phyloP scores from a whole-genome alignment of 2,888 invertebrate species.

The Dasypolia templi region DNA sequence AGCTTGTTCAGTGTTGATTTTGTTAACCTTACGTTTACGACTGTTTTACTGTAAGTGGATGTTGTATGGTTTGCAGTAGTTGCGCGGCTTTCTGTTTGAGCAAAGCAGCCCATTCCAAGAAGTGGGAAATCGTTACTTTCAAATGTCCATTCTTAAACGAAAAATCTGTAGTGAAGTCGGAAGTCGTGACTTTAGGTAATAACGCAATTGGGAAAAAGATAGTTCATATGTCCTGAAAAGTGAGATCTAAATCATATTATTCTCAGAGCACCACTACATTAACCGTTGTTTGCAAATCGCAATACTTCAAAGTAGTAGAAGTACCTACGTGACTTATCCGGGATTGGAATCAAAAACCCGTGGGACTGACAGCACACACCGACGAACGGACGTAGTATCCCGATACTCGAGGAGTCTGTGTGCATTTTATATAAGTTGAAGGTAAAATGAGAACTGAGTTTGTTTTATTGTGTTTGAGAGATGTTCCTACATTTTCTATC shows the following conservation, averaged over 20 bases:
- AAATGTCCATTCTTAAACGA: too few relatives aligned
- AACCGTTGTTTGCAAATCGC: slow-evolving; percentile 38
- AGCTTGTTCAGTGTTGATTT: slow-evolving; percentile 56
- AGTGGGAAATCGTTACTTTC: neutral
- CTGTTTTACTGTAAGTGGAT: neutral
- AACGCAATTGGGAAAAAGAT: neutral
- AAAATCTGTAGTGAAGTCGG: neutral
- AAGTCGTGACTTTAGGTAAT: neutral
- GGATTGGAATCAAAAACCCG: slow-evolving; percentile 53
- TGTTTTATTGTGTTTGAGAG: slow-evolving; percentile 55
- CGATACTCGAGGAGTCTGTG: slow-evolving; percentile 40
- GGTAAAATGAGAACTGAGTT: slow-evolving; percentile 55
- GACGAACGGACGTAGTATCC: slow-evolving; percentile 33
- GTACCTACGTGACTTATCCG: slow-evolving; percentile 57
- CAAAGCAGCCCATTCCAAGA: neutral
- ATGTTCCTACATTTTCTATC: slow-evolving; percentile 23
- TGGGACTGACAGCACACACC: slow-evolving; percentile 48
- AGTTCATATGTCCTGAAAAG: neutral
- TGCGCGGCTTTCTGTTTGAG: neutral
- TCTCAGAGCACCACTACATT: slow-evolving; percentile 21
- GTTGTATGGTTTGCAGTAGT: slow-evolving; percentile 8
- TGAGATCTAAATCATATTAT: slow-evolving; percentile 8
- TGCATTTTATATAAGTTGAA: slow-evolving; percentile 57
- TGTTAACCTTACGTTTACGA: slow-evolving; percentile 39
- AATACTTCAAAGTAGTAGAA: slow-evolving; percentile 37